Evolutionary conservation across 2,888 invertebrate genomes (phyloP).

Genomic region (Mimas tiliae): DNA sequence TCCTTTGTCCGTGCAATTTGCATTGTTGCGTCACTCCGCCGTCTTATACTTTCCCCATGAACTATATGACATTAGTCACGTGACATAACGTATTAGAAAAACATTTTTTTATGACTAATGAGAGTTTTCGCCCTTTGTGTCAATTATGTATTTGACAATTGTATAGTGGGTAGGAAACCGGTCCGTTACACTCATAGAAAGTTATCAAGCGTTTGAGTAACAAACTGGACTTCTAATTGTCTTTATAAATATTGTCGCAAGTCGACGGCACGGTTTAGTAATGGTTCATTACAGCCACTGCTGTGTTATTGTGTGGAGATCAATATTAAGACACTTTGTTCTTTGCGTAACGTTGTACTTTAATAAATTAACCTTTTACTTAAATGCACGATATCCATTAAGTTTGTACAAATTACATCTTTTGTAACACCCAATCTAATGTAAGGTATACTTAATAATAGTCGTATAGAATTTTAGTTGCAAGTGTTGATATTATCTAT

Average conservation of each 20-base stretch:
- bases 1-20: slow-evolving; percentile 80
- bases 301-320: slow-evolving; percentile 3
- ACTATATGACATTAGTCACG: slow-evolving; percentile 69
- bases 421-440: slow-evolving; percentile 11
- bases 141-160: not conserved
- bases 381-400: slow-evolving; percentile 20
- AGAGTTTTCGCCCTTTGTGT: slow-evolving; percentile 25
- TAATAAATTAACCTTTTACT: slow-evolving; percentile 1
- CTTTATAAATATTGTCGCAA: slow-evolving; percentile 39
- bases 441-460: not conserved
- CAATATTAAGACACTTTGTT: slow-evolving; percentile 21
- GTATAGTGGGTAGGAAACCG: not conserved
- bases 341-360: slow-evolving; percentile 11
- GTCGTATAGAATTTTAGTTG: no score
- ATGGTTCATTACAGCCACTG: slow-evolving; percentile 9
- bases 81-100: slow-evolving; percentile 56
- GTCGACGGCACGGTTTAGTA: slow-evolving; percentile 32
- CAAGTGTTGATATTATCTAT: no score
- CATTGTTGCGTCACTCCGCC: slow-evolving; percentile 77
- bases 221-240: slow-evolving; percentile 43
- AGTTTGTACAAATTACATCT: slow-evolving; percentile 12
- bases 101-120: slow-evolving; percentile 58
- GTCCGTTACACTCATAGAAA: slow-evolving; percentile 46
- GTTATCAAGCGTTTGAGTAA: slow-evolving; percentile 44
- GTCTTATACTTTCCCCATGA: slow-evolving; percentile 77